Conservation (phyloP, 2,888 invertebrate species). For the Molorchus minor region DNA sequence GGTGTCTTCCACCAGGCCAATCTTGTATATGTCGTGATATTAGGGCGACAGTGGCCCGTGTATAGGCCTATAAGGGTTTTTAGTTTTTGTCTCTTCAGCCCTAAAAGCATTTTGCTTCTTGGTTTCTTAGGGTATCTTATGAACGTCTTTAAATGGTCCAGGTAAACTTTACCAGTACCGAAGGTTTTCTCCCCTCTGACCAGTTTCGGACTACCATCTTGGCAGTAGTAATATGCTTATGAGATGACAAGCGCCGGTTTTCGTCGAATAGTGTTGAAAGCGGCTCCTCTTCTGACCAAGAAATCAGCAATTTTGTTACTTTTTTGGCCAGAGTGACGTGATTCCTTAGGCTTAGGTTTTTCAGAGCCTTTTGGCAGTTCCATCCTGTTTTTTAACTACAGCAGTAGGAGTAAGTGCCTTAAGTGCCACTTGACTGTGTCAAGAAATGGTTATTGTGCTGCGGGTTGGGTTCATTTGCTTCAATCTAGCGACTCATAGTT, state of each 20-base stretch:
- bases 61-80: background rate
- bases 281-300: slow-evolving; percentile 3
- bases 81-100: background rate
- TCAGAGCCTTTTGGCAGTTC: slow-evolving; percentile 3
- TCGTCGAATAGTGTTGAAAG: background rate
- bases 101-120: too few relatives aligned
- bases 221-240: background rate
- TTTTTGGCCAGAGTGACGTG: background rate
- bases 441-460: background rate
- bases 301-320: slow-evolving; percentile 5
- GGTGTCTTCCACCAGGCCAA: too few relatives aligned
- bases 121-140: too few relatives aligned
- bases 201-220: too few relatives aligned
- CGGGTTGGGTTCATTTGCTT: background rate
- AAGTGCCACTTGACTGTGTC: slow-evolving; percentile 5
- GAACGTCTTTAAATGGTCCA: background rate
- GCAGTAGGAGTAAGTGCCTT: background rate
- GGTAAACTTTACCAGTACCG: background rate
- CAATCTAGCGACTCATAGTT: background rate
- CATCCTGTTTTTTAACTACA: slow-evolving; percentile 2
- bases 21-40: background rate
- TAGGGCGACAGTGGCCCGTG: too few relatives aligned
- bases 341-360: too few relatives aligned
- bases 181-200: too few relatives aligned
- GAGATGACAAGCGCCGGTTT: background rate